These are phyloP conservation scores for Mus caroli DNA, from an alignment of 2,797 vertebrate species.

Conservation along the genomic window DNA sequence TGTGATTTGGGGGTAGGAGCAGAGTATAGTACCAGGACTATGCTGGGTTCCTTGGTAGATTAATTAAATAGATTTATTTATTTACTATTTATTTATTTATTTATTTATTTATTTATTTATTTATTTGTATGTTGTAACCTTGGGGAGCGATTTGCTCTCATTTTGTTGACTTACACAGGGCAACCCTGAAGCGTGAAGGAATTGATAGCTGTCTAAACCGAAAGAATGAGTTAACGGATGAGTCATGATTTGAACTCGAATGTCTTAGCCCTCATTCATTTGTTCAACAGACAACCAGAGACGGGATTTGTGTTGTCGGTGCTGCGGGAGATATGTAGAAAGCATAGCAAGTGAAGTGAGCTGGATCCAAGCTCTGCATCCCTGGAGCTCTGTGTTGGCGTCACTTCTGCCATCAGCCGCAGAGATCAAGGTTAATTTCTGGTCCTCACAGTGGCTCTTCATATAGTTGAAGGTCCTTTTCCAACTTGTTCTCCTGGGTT, in stretches of 20 bases:
- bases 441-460: not conserved
- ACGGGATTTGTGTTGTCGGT: not conserved
- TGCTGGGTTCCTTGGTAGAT: too few species aligned
- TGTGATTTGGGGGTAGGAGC: not conserved
- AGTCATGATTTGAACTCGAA: not conserved
- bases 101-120: not conserved
- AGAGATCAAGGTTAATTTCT: not conserved
- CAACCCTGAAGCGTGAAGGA: not conserved
- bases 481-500: not conserved
- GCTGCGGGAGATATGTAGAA: not conserved
- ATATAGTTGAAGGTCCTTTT: conserved; percentile 19
- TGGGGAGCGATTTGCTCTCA: not conserved
- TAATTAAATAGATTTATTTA: too few species aligned
- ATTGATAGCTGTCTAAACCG: not conserved
- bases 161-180: not conserved
- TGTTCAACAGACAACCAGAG: not conserved
- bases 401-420: not conserved
- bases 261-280: not conserved
- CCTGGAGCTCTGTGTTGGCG: not conserved
- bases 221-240: not conserved
- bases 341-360: not conserved
- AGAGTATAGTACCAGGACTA: not conserved
- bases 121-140: not conserved
- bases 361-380: not conserved
- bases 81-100: not conserved